phyloP scores from a whole-genome alignment of 2,888 invertebrate species.

The Colletes collaris region DNA sequence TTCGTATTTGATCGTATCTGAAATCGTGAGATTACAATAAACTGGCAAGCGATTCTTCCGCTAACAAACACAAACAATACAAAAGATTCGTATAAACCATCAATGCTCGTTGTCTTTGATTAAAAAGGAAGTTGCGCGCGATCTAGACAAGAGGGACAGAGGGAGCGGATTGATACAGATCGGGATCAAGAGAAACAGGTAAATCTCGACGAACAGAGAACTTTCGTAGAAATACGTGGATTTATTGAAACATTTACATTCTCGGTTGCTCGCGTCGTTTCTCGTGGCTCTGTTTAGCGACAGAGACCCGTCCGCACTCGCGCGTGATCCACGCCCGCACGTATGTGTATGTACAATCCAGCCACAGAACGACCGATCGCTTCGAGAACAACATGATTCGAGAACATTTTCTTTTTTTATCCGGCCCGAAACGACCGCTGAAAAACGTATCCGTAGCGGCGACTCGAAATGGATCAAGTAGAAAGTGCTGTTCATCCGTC shows the following conservation, averaged over 20 bases:
- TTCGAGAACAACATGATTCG: constrained; percentile 13
- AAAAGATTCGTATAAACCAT: too few species aligned
- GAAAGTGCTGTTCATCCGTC: neutral
- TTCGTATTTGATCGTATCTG: constrained; percentile 42
- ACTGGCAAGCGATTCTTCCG: too few species aligned
- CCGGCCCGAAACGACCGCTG: constrained; percentile 22
- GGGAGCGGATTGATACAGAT: too few species aligned
- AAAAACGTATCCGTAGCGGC: constrained; percentile 11
- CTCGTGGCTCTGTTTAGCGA: constrained; percentile 20
- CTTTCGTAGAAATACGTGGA: constrained; percentile 81
- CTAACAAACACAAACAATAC: too few species aligned
- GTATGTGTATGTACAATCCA: constrained; percentile 10
- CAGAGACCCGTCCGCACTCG: constrained; percentile 1
- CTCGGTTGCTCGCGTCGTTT: constrained; percentile 67
- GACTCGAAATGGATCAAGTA: constrained; percentile 9
- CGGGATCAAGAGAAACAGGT: too few species aligned
- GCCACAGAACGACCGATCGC: constrained; percentile 29
- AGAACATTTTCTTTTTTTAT: neutral
- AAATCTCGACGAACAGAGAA: neutral
- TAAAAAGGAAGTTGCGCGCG: neutral
- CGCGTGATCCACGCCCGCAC: neutral
- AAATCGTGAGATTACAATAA: constrained; percentile 52
- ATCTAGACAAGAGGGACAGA: neutral
- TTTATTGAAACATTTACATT: constrained; percentile 83
- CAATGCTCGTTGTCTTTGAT: too few species aligned